phyloP scores from a whole-genome alignment of 2,888 invertebrate genomes.

The Sarcophaga carnaria region DNA sequence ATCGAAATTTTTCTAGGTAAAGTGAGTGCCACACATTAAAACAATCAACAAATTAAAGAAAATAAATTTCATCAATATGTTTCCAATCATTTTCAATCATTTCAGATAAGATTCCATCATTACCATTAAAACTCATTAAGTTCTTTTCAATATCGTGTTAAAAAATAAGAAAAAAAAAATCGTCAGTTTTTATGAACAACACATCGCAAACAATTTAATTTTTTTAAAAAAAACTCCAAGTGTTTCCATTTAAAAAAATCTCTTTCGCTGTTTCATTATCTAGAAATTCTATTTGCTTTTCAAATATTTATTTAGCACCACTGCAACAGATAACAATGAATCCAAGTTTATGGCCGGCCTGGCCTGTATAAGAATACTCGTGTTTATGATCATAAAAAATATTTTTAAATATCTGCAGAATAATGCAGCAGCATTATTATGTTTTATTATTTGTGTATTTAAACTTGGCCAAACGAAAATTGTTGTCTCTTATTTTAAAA shows the following conservation, averaged over 20 bases:
- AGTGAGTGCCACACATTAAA: not conserved
- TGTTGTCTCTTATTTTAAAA: too few relatives aligned
- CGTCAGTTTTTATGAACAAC: too few relatives aligned
- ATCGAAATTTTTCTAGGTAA: too few relatives aligned
- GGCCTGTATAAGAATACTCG: not conserved
- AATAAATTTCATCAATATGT: not conserved
- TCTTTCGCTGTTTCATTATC: not conserved
- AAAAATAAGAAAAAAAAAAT: not conserved
- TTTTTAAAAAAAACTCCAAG: too few relatives aligned
- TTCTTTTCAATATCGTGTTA: not conserved
- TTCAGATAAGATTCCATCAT: not conserved
- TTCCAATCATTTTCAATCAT: not conserved
- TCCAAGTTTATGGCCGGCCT: not conserved
- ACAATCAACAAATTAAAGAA: not conserved
- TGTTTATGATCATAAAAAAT: not conserved
- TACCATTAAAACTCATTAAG: not conserved
- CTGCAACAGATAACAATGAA: not conserved
- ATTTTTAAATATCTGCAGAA: not conserved
- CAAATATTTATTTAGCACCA: not conserved
- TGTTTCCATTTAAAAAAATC: not conserved
- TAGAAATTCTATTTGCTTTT: not conserved
- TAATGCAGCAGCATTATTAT: not conserved
- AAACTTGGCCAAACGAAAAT: too few relatives aligned
- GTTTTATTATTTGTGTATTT: too few relatives aligned
- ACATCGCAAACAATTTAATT: too few relatives aligned